Evolutionary conservation across 37 sponge, comb jelly and placozoan genomes (phyloP).

Genomic region (Spongilla lacustris): DNA sequence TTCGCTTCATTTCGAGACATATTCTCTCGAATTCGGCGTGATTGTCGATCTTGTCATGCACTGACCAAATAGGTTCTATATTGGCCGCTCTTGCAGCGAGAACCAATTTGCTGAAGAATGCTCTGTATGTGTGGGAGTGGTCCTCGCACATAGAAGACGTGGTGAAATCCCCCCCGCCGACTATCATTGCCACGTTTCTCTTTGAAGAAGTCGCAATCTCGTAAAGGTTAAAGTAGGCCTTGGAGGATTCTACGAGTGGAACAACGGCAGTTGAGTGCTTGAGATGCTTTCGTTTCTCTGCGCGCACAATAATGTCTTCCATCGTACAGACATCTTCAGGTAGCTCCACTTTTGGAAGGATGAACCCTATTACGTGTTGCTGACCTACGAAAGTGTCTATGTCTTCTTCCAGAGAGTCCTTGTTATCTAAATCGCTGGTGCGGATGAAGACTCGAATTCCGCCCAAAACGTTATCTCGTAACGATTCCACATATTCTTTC

Average conservation of each 20-base stretch:
- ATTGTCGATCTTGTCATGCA: slow-evolving; percentile 47
- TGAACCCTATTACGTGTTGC: background rate
- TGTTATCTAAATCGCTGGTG: background rate
- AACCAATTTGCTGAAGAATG: slow-evolving; percentile 10
- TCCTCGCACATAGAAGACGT: slow-evolving; percentile 30
- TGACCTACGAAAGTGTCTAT: too few relatives aligned
- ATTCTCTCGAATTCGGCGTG: slow-evolving; percentile 24
- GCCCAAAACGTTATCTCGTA: background rate
- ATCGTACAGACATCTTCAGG: background rate
- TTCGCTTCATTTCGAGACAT: slow-evolving; percentile 28
- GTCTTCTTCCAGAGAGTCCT: too few relatives aligned
- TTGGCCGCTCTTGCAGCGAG: slow-evolving; percentile 40
- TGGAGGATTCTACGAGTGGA: slow-evolving; percentile 1
- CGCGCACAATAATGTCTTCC: slow-evolving; percentile 7
- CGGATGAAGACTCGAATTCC: slow-evolving; percentile 7
- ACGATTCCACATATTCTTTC: background rate
- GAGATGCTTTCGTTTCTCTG: background rate
- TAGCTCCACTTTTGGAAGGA: slow-evolving; percentile 12
- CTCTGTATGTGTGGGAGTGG: slow-evolving; percentile 27
- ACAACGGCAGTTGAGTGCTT: background rate
- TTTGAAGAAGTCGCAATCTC: background rate
- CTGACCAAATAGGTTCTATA: slow-evolving; percentile 25
- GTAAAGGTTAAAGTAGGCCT: slow-evolving; percentile 13
- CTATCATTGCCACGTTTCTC: background rate
- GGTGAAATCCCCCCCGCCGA: slow-evolving; percentile 32